Base-by-base conservation (phyloP, 2,888 invertebrate genomes). In the Pseudococcus jackbeardsleyi region DNA sequence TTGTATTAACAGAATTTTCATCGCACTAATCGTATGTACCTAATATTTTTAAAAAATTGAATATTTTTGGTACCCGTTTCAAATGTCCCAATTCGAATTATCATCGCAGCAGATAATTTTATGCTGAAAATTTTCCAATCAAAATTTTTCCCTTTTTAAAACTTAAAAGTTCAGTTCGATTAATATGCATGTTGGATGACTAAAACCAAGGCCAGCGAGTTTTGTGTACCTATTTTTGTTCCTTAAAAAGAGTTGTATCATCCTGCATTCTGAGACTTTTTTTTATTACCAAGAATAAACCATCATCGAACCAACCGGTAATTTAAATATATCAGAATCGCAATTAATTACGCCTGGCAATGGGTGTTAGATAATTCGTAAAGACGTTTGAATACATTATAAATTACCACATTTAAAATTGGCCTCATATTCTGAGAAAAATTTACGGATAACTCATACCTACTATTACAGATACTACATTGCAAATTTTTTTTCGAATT, bases 261-360 rank as follows among this genome's bases (percentile, higher is more conserved):
- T 79, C 79, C 46, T 79, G 79, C 79, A 79, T 79, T 79, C 79
- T 79, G 42, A 79, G 79, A 79, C 79, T 79, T 79, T 79, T 79
- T 79, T 26, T 79, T 79, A 59, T 19, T 59, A 79, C 79, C 42
- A 79, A 79, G 79, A 79, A 79, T 33, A 33, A 33, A 3, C 79
- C 42, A 42, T 79, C 42, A 79, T 42, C 42, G 42, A 79, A 79
- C n/a, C 42, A 79, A 79, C 79, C 42, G 79, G 79, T 79, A 79
- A 79, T 79, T 79, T 79, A 79, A 79, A 79, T 79, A 79, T 79
- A 42, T 79, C 79, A 79, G 79, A 79, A 5, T 26, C 42, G 79
- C 79, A 79, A 79, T 79, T 79, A 79, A 79, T 42, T 79, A 79
- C 79, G 42, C 79, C 46, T 79, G 26, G 79, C 79, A 79, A 39